phyloP scores from a whole-genome alignment of 2,797 vertebrate species.

The Paratrypauchen microcephalus region DNA sequence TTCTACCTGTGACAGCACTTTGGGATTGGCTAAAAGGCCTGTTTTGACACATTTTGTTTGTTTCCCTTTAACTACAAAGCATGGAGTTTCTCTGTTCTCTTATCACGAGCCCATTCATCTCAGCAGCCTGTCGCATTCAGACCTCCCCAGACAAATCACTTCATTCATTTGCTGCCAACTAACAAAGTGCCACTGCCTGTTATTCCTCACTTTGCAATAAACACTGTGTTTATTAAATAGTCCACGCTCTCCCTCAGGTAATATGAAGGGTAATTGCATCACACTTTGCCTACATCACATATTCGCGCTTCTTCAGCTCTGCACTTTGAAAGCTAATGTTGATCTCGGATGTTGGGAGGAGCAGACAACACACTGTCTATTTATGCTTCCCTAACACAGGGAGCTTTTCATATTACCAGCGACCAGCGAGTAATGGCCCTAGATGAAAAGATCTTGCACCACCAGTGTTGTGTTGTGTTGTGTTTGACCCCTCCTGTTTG shows the following conservation, averaged over 20 bases:
- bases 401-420: slow-evolving; percentile 6
- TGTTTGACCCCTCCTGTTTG: slow-evolving; percentile 14
- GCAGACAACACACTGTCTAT: neutral
- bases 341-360: slow-evolving; percentile 19
- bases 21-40: slow-evolving; percentile 15
- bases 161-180: slow-evolving; percentile 28
- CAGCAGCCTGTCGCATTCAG: slow-evolving; percentile 26
- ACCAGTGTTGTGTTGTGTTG: slow-evolving; percentile 16
- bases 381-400: neutral
- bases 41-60: slow-evolving; percentile 33
- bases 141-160: slow-evolving; percentile 48
- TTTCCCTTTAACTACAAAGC: slow-evolving; percentile 35
- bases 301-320: slow-evolving; percentile 45
- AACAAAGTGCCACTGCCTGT: slow-evolving; percentile 25
- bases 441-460: slow-evolving; percentile 34
- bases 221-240: slow-evolving; percentile 43
- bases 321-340: slow-evolving; percentile 21
- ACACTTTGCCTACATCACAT: slow-evolving; percentile 9
- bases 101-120: slow-evolving; percentile 40
- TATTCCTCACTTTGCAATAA: slow-evolving; percentile 42
- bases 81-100: slow-evolving; percentile 10
- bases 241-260: slow-evolving; percentile 34
- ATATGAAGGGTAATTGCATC: slow-evolving; percentile 45
- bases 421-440: slow-evolving; percentile 44
- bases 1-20: neutral